phyloP scores from a whole-genome alignment of 2,113 vertebrate genomes.

The Puntigrus tetrazona region DNA sequence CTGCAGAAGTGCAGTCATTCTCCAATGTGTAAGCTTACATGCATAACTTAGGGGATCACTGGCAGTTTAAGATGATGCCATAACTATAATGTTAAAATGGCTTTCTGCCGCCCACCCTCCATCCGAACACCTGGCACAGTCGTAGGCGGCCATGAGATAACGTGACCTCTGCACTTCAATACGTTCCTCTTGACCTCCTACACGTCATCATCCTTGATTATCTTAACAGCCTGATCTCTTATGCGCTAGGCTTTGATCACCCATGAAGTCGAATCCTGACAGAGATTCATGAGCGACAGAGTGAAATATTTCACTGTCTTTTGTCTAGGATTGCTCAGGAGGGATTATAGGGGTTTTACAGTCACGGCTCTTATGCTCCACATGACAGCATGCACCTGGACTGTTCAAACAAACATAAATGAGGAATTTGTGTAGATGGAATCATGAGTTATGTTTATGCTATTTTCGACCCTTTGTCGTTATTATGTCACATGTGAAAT shows the following conservation, averaged over 20 bases:
- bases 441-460: neutral
- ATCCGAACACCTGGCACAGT: slow-evolving; percentile 60
- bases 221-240: slow-evolving; percentile 43
- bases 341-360: slow-evolving; percentile 41
- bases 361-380: slow-evolving; percentile 12
- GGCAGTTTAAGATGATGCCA: slow-evolving; percentile 51
- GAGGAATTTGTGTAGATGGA: slow-evolving; percentile 28
- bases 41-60: slow-evolving; percentile 44
- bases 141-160: slow-evolving; percentile 56
- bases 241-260: slow-evolving; percentile 37
- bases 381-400: slow-evolving; percentile 42
- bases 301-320: slow-evolving; percentile 41
- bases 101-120: slow-evolving; percentile 19
- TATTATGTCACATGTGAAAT: neutral
- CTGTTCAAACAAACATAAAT: slow-evolving; percentile 47
- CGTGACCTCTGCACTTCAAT: slow-evolving; percentile 62
- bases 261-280: slow-evolving; percentile 39
- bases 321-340: slow-evolving; percentile 33
- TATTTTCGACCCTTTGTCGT: neutral
- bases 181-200: slow-evolving; percentile 46
- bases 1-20: slow-evolving; percentile 59
- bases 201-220: slow-evolving; percentile 55
- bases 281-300: slow-evolving; percentile 50
- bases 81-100: slow-evolving; percentile 39
- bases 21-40: slow-evolving; percentile 42